Evolutionary conservation across 2,797 vertebrate species (phyloP), one percentile per base, ranked within the genome.

Genomic region (Sebastes steindachneri): DNA sequence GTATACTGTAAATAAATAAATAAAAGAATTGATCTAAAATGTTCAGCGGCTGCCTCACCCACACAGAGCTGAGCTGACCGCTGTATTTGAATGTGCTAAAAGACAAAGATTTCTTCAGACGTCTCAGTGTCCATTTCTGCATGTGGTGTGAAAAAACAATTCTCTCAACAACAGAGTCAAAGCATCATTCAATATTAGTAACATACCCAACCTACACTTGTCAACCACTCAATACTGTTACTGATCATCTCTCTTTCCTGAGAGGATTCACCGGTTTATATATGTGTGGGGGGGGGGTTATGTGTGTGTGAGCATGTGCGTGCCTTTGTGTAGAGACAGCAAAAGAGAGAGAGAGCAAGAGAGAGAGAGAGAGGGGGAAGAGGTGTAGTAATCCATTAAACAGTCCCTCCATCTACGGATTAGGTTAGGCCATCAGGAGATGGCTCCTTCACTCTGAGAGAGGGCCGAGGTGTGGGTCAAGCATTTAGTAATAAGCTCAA

Each of bases 401-500:
- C 89, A 87, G 76, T 90, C 87, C 86, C 82, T 91, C 94, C 93
- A 94, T 95, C 94, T 92, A 73, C 60, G 85, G 93, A 96, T 96
- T 95, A 95, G 89, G 86, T 92, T 82, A 86, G 86, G 87, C 92
- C 94, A 93, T 96, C 93, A 95, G 89, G 86, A 95, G 90, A 95
- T 95, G 87, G 90, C 94, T 94, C 85, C 90, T 90, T 92, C 90
- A 75, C 90, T 94, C 88, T 77, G 68, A 92, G 93, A 94, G 91
- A 92, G 91, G 88, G 91, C 89, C 45, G 64, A 91, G 85, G 86
- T 91, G 84, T 75, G 88, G 94, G 93, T 95, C 95, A 96, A 94
- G 93, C 94, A 93, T 95, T 96, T 92, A 92, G 91, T 95, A 95
- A 96, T 95, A 94, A 94, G 94, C 94, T 94, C 85, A 84, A 87